Base-by-base conservation (phyloP, 2,888 invertebrate genomes). In the Ischnura elegans region DNA sequence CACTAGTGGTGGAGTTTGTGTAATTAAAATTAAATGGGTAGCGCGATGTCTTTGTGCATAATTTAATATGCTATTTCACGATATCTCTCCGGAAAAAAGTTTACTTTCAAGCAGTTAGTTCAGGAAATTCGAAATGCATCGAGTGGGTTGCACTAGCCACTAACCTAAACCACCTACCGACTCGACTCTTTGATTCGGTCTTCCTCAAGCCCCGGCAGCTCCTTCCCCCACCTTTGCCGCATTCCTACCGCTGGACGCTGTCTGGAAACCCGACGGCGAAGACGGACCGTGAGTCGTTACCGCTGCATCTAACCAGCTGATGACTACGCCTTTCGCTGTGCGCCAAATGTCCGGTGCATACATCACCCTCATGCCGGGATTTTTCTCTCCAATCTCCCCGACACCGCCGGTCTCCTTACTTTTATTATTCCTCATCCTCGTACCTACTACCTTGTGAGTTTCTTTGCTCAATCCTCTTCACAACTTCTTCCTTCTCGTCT, bases 241-340 rank as follows among this genome's bases (percentile, higher is more conserved):
- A 19, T n/a, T 2, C 45, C 43, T 45, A 46, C 19, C 19, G 86
- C 45, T 86, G 45, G 45, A 85, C 85, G 86, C 76, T 36, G 76
- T 76, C 76, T 76, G n/a, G 76, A 8, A 36, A 45, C 45, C 43
- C 43, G 45, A 46, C 43, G 21, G 86, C 43, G 86, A 86, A 86
- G 86, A 86, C 86, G 45, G 86, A 86, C 86, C n/a, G 86, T 46
- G 86, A 10, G 86, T 51, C 87, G 87, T 87, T 87, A 51, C 29
- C 87, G 25, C 87, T 87, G 87, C 55, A 55, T 87, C 87, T 87
- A 55, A 87, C 87, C 55, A 51, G 51, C 51, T 51, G 87, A 47
- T 87, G 87, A 51, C 51, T 51, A 36, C 51, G 86, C 86, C 86
- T 86, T 76, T 86, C n/a, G 46, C 86, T 86, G 43, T 86, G 46